Evolutionary conservation across 2,888 invertebrate genomes (phyloP), one percentile per base, ranked within the genome.

Genomic region (Luffia ferchaultella): DNA sequence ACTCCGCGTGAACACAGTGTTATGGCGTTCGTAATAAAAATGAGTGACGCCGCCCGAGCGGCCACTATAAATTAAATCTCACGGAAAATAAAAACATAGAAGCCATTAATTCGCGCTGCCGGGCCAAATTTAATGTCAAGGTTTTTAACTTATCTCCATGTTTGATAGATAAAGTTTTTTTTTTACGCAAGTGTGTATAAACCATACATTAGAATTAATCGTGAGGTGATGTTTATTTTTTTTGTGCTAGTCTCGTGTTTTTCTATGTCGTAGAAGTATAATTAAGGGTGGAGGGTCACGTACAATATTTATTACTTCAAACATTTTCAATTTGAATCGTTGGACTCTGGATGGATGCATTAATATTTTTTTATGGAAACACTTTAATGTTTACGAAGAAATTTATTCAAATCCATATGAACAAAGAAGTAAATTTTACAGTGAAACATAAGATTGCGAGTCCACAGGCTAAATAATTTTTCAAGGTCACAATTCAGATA

Each of bases 91-190:
- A 82, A 83, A 82, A 82, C 83, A 75, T 79, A 79, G 82, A 82
- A 80, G 78, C 77, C 76, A 83, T 83, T 83, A 80, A 80, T 83
- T 82, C 78, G 82, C 82, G 76, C 79, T 70, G 75, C 70, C 73
- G 73, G 76, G 79, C 78, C 82, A 82, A 82, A 82, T 82, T 82
- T 79, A 83, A 83, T 83, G 83, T 83, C 83, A 83, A 83, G 83
- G 83, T 76, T 80, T 70, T 75, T 71, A 73, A 68, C 71, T 79
- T 80, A 82, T 80, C 82, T 74, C 74, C 74, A 74, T 75, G 74
- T 78, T 79, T 77, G 74, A 74, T 72, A 71, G 43, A 5, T 18
- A 68, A 71, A n/a, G n/a, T 73, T 76, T 74, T 72, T 67, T 76
- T 77, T 75, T 76, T 3, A 30, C 3, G 5, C 30, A 12, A 7